phyloP scores from a whole-genome alignment of 2,113 vertebrate genomes.

The Cinclus cinclus region DNA sequence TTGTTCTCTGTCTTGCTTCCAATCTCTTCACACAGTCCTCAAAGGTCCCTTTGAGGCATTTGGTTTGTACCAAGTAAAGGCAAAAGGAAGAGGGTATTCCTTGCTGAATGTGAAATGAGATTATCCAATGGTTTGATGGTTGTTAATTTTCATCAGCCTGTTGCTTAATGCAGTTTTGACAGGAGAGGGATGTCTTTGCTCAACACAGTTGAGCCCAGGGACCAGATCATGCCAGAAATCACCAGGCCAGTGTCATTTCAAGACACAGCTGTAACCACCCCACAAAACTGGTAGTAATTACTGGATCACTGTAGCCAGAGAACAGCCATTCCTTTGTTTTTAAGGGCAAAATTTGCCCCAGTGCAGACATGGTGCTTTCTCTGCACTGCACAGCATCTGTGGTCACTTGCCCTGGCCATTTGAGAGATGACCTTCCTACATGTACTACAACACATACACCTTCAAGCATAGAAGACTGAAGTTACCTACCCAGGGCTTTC shows the following conservation, averaged over 20 bases:
- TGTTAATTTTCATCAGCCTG: not conserved
- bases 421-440: not conserved
- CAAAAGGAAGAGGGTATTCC: not conserved
- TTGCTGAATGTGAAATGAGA: not conserved
- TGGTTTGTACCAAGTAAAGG: not conserved
- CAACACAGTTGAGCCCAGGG: not conserved
- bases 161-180: not conserved
- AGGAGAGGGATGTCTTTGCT: not conserved
- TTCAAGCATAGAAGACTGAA: not conserved
- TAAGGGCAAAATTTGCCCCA: not conserved
- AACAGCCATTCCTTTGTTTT: not conserved
- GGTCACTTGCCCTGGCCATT: not conserved
- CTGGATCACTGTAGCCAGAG: not conserved
- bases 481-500: not conserved
- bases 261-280: not conserved
- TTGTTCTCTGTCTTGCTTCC: not conserved
- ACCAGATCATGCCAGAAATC: not conserved
- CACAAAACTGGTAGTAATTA: not conserved
- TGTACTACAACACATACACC: not conserved
- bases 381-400: rapidly evolving
- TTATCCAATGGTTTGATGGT: not conserved
- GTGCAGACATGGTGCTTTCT: not conserved
- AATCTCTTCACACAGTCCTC: not conserved
- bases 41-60: not conserved
- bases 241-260: rapidly evolving